Conservation (phyloP, 2,113 vertebrate genomes). For the Emydura subglobosa region DNA sequence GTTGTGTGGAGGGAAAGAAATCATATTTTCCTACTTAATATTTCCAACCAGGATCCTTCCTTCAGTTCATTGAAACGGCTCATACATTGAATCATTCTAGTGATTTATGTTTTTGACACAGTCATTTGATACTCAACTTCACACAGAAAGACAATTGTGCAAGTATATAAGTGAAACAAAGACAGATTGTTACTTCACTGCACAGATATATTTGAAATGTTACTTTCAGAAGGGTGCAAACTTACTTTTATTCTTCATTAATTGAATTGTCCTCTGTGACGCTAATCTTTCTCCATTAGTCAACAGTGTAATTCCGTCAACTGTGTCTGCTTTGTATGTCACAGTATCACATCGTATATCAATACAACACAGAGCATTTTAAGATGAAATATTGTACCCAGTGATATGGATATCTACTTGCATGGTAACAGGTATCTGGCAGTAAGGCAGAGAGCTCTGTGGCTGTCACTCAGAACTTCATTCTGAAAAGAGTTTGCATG, state of each 20-base stretch:
- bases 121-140: conserved; percentile 50
- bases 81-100: background rate
- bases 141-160: background rate
- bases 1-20: background rate
- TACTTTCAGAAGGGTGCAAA: conserved; percentile 40
- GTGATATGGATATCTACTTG: background rate
- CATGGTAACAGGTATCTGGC: background rate
- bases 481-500: background rate
- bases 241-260: conserved; percentile 24
- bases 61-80: background rate
- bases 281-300: background rate
- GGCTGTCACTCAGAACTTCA: background rate
- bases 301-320: background rate
- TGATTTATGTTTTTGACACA: background rate
- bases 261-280: conserved; percentile 4
- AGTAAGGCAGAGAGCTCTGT: accelerated
- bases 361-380: background rate
- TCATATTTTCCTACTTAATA: background rate
- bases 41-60: conserved; percentile 7
- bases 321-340: background rate
- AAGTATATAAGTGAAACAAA: conserved; percentile 30
- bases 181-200: background rate
- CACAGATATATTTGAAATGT: background rate
- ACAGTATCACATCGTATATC: accelerated
- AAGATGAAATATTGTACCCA: background rate